Base-by-base conservation (phyloP, 2,888 invertebrate genomes). In the Pasiphila rectangulata region DNA sequence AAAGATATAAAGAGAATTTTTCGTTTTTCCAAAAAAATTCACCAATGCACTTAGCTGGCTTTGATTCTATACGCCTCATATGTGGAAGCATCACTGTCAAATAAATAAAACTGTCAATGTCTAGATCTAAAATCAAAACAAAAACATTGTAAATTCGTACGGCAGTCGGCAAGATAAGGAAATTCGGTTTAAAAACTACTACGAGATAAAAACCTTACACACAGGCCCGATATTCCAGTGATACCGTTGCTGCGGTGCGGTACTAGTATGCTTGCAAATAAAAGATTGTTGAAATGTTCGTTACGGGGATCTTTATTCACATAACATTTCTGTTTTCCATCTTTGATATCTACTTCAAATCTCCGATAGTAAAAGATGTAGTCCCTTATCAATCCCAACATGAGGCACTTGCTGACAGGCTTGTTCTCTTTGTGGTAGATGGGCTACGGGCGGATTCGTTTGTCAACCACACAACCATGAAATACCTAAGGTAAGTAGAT, bases 291-390 rank as follows among this genome's bases (percentile, higher is more conserved):
- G 20, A 4, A 1, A 85, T 84, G 86, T 84, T 90, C 69, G 13
- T 84, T n/a, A 44, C 82, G 3, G 92, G 91, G 7, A 77, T 95
- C 54, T 54, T 91, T 5, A 89, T 96, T 47, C 97, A 97, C 72
- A 19, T 94, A 0, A 82, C 94, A 15, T 92, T 98, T 62, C 90
- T 97, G 41, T 91, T 93, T 62, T 95, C 97, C 0, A 94, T 96
- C 53, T 97, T 98, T 83, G 97, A 98, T 69, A 95, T 98, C 49
- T 97, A 98, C 79, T 98, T 98, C 78, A 94, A 94, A 56, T 96
- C 97, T 0, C 97, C 98, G 0, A 90, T 98, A 17, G 93, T 96
- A 10, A 91, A 91, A 68, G 93, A 93, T 56, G 92, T 95, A 67
- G 69, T 74, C 4, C 83, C 90, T 2, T 87, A 90, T 66, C 69